Percentiles rank a stretch among this genome's conserved stretches.
phyloP scores from a whole-genome alignment of 2,797 vertebrate genomes.

The Oryzias sinensis region DNA sequence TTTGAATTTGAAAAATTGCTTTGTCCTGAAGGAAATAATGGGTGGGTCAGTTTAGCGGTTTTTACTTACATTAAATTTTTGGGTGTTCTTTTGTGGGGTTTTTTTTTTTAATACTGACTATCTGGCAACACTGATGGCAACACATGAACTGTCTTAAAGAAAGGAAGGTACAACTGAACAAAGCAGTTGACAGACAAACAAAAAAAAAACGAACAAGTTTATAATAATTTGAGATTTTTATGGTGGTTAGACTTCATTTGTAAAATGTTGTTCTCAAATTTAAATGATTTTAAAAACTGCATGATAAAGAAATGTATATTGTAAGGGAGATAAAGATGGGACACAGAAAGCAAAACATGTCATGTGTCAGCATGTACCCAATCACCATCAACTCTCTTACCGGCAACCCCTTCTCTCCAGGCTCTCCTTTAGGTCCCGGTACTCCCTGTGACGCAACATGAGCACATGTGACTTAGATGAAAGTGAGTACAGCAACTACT shows the following conservation, averaged over 20 bases:
- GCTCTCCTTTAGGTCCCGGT: slow-evolving; percentile 87
- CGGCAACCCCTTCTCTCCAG: slow-evolving; percentile 90
- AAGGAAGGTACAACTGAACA: slow-evolving; percentile 23
- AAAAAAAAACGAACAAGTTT: neutral
- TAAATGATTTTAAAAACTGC: too few relatives aligned
- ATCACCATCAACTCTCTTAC: slow-evolving; percentile 77
- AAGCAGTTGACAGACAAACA: slow-evolving; percentile 17
- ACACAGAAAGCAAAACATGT: slow-evolving; percentile 29
- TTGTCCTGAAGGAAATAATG: too few relatives aligned
- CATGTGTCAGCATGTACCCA: slow-evolving; percentile 16
- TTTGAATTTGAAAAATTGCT: too few relatives aligned
- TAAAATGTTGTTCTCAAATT: too few relatives aligned
- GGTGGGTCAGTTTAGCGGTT: too few relatives aligned
- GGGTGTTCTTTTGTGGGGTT: too few relatives aligned
- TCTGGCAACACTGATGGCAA: too few relatives aligned
- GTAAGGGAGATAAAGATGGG: slow-evolving; percentile 21
- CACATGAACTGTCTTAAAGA: slow-evolving; percentile 15
- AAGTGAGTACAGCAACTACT: slow-evolving; percentile 14
- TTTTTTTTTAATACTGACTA: too few relatives aligned
- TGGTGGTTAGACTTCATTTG: slow-evolving; percentile 34
- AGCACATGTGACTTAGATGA: slow-evolving; percentile 15
- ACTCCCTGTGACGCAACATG: slow-evolving; percentile 79
- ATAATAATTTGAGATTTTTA: slow-evolving; percentile 27
- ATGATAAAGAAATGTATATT: too few relatives aligned
- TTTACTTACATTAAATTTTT: too few relatives aligned